Conservation (phyloP, 2,797 vertebrate species). For the Emys orbicularis region DNA sequence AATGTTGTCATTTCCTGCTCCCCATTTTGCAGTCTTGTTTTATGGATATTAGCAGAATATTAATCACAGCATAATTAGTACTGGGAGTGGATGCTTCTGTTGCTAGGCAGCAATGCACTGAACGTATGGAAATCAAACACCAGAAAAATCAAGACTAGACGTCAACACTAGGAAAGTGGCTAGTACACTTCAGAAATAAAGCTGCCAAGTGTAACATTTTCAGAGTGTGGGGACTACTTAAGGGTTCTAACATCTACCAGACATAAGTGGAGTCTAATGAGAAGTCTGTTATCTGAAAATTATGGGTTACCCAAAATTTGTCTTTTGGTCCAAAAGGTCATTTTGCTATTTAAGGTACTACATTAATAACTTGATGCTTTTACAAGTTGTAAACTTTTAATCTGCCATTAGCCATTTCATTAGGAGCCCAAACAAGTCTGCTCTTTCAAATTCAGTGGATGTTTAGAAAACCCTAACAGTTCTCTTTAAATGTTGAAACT, state of each 20-base stretch:
- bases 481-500: neutral
- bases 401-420: rapidly evolving
- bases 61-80: rapidly evolving
- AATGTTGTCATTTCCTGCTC: rapidly evolving
- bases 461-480: neutral
- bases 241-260: neutral
- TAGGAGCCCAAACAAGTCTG: neutral
- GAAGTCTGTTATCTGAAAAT: neutral
- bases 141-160: rapidly evolving
- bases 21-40: rapidly evolving
- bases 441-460: neutral
- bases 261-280: neutral
- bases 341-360: neutral
- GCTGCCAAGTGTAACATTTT: rapidly evolving
- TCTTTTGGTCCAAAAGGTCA: neutral
- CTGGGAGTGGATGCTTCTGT: rapidly evolving
- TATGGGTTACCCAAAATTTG: rapidly evolving
- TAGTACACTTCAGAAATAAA: neutral
- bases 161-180: neutral
- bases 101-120: rapidly evolving
- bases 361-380: neutral
- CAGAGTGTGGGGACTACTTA: neutral
- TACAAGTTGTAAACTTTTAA: neutral
- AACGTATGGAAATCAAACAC: neutral
- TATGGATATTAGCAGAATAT: neutral